Evolutionary conservation across 1,140 invertebrate species (phyloP).

Genomic region (Monochamus saltuarius): DNA sequence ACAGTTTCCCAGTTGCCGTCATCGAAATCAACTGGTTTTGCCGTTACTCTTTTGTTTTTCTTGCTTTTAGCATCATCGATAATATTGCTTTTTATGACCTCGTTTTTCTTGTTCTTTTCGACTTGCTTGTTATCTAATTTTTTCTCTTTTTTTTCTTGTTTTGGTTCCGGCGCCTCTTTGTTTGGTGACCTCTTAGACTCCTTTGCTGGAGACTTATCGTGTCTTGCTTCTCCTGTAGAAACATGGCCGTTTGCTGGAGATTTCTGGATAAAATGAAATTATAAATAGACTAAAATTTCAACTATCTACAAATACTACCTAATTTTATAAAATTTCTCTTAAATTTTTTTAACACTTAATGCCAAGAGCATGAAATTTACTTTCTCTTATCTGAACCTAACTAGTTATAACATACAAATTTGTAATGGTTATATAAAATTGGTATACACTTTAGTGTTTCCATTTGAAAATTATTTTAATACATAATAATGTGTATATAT

Average conservation of each 20-base stretch:
- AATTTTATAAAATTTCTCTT: too few relatives aligned
- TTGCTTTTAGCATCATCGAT: constrained; percentile 57
- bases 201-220: constrained; percentile 55
- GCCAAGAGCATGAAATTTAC: too few relatives aligned
- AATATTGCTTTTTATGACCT: constrained; percentile 52
- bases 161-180: constrained; percentile 54
- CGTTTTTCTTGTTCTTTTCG: constrained; percentile 53
- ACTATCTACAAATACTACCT: too few relatives aligned
- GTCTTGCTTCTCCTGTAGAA: constrained; percentile 38
- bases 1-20: constrained; percentile 75
- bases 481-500: too few relatives aligned
- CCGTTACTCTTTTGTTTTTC: constrained; percentile 57
- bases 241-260: constrained; percentile 53
- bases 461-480: too few relatives aligned
- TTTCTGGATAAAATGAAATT: constrained; percentile 50
- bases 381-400: too few relatives aligned
- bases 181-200: constrained; percentile 53
- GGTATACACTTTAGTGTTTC: too few relatives aligned
- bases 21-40: constrained; percentile 72
- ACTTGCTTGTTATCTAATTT: constrained; percentile 42
- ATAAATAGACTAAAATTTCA: not conserved
- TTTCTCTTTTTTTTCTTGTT: constrained; percentile 55
- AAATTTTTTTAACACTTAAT: too few relatives aligned
- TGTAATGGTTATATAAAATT: too few relatives aligned
- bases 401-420: too few relatives aligned